These are phyloP conservation scores for Austrolebias charrua DNA, from an alignment of 2,797 vertebrate genomes.

Conservation along the genomic window DNA sequence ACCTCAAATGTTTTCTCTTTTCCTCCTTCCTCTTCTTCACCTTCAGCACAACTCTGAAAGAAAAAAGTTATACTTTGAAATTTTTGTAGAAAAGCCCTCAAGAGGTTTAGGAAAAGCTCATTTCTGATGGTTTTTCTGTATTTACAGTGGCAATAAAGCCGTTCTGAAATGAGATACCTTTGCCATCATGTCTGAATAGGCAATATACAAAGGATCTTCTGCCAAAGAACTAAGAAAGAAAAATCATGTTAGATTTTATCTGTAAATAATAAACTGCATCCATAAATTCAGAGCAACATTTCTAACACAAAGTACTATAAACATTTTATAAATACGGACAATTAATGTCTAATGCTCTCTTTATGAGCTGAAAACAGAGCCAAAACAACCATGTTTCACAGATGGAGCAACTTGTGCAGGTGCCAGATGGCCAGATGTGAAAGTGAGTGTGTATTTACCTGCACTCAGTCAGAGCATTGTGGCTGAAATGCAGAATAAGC, in stretches of 20 bases:
- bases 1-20: conserved; percentile 99
- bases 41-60: conserved; percentile 82
- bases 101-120: not conserved
- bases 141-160: too few species aligned
- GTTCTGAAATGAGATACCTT: conserved; percentile 80
- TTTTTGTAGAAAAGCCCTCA: not conserved
- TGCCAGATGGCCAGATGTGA: conserved; percentile 54
- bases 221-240: conserved; percentile 85
- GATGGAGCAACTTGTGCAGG: conserved; percentile 42
- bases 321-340: conserved; percentile 15
- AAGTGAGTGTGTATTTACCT: conserved; percentile 73
- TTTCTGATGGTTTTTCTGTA: too few species aligned
- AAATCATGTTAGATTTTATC: conserved; percentile 35
- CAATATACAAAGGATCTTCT: conserved; percentile 93
- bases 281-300: conserved; percentile 1
- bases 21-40: conserved; percentile 86
- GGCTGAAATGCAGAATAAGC: conserved; percentile 97
- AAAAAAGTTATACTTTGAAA: conserved; percentile 14
- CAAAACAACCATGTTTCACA: conserved; percentile 49
- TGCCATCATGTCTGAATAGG: conserved; percentile 99
- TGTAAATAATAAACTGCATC: conserved; percentile 6
- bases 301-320: not conserved
- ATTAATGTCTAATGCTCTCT: conserved; percentile 41
- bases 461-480: conserved; percentile 93
- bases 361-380: conserved; percentile 34